Evolutionary conservation across 2,113 vertebrate genomes (phyloP), one percentile per base, ranked within the genome.

Genomic region (Pycnonotus jocosus): DNA sequence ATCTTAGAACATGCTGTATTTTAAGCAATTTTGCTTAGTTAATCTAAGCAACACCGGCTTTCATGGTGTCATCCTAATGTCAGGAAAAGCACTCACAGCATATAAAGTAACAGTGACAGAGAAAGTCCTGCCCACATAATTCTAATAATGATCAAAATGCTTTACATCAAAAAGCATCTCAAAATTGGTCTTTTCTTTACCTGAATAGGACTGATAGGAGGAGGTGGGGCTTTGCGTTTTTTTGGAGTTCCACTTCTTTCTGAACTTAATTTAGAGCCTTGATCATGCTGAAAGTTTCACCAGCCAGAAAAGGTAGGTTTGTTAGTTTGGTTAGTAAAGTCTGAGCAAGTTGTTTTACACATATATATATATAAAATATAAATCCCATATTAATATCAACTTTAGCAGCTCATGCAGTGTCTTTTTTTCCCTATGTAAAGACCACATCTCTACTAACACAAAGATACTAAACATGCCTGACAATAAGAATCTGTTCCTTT

Each of bases 141-240:
- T 92, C 79, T 91, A 40, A 73, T 28, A 38, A 60, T 35, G 24
- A 54, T 82, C 60, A 83, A 91, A 94, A 76, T 1, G 15, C 24
- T 65, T 54, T 89, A 88, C 61, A 93, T 3, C 82, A 86, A 56
- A 88, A 88, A 93, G 61, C 76, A 64, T 92, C 92, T 95, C 77
- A 96, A 86, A 94, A 92, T 87, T 20, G 45, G 54, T 96, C 91
- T 93, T 81, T 76, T 95, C 76, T 98, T 99, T 99, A 99, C 99
- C 99, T 99, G 99, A 92, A 98, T 93, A 97, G 99, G 98, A 97
- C 99, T 99, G 98, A 99, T 98, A 97, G 99, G 99, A 98, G 99
- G 99, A 97, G 99, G 99, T 98, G 99, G 99, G 97, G 99, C 99
- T 99, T 99, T 99, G 98, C 99, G 98, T 98, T 99, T 99, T 99